Evolutionary conservation across 2,113 vertebrate genomes (phyloP).

Genomic region (Columba livia): DNA sequence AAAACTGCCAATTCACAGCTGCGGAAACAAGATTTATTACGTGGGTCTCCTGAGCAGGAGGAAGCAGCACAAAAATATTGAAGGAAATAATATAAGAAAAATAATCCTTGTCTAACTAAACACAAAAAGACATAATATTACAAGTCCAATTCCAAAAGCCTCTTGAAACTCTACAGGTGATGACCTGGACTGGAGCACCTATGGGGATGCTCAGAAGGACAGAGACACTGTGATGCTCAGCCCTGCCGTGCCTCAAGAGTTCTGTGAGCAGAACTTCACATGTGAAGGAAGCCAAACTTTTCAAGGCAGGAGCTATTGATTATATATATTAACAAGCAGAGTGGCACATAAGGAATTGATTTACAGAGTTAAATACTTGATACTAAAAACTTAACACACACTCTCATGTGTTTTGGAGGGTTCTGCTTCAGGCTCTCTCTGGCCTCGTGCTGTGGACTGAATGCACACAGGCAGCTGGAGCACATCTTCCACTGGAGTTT

Average conservation of each 20-base stretch:
- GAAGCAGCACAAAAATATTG: not conserved
- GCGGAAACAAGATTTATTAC: not conserved
- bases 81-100: not conserved
- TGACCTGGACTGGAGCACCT: not conserved
- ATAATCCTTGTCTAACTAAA: not conserved
- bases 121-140: not conserved
- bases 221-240: not conserved
- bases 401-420: not conserved
- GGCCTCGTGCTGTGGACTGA: not conserved
- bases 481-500: not conserved
- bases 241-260: not conserved
- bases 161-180: not conserved
- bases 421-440: not conserved
- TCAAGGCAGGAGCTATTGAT: not conserved
- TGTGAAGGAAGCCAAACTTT: not conserved
- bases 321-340: not conserved
- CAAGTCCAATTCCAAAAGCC: not conserved
- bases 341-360: not conserved
- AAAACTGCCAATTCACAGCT: not conserved
- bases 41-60: not conserved
- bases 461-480: not conserved
- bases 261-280: not conserved
- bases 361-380: not conserved
- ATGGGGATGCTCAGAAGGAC: not conserved
- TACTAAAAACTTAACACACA: not conserved